phyloP scores from a whole-genome alignment of 2,113 vertebrate species.

The Eonycteris spelaea region DNA sequence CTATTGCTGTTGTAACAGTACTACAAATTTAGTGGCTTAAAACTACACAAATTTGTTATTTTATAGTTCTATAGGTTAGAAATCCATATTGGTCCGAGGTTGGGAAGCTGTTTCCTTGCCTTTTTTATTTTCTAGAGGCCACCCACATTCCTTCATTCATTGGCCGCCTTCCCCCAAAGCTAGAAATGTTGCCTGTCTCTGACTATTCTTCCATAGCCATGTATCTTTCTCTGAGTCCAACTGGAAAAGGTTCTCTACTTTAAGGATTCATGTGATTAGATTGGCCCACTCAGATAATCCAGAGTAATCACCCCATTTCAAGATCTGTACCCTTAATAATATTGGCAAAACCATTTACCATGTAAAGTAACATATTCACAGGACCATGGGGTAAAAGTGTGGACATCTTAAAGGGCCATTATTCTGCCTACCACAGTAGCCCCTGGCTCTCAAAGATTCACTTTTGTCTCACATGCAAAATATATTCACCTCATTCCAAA shows the following conservation, averaged over 20 bases:
- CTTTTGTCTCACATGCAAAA: neutral
- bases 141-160: neutral
- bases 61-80: neutral
- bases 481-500: neutral
- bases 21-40: neutral
- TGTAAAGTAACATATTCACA: neutral
- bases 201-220: neutral
- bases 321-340: neutral
- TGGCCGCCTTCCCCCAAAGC: neutral
- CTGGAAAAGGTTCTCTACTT: neutral
- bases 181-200: neutral
- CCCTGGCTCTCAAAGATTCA: neutral
- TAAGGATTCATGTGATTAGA: neutral
- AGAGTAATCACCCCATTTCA: neutral
- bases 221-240: neutral
- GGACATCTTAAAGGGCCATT: neutral
- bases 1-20: neutral
- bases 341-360: neutral
- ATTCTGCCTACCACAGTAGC: neutral
- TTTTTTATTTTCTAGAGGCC: neutral
- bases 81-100: neutral
- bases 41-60: neutral
- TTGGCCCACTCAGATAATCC: neutral
- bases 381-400: neutral
- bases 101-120: too few relatives aligned